A percentile compares a stretch with the other conserved stretches of the same genome.
Evolutionary conservation across 2,797 vertebrate species (phyloP).

Genomic region (Jordanella pulchra): DNA sequence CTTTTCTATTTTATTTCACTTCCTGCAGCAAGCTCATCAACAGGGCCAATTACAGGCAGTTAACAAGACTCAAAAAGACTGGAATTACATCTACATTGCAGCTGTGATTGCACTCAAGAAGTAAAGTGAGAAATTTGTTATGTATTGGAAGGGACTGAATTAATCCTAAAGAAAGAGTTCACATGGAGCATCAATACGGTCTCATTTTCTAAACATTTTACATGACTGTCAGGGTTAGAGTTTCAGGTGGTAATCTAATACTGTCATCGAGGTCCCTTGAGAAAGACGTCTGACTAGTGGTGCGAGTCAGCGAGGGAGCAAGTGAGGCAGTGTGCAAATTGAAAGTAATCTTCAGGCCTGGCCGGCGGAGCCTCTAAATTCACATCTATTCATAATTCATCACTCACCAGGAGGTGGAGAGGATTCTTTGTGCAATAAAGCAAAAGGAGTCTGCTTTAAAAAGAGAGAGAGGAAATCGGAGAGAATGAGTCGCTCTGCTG

Average conservation of each 20-base stretch:
- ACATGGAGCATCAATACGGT: slow-evolving; percentile 32
- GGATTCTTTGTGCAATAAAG: slow-evolving; percentile 69
- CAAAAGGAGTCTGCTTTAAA: slow-evolving; percentile 49
- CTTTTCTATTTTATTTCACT: slow-evolving; percentile 62
- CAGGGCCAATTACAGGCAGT: slow-evolving; percentile 68
- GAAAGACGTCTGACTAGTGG: slow-evolving; percentile 57
- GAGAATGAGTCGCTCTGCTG: slow-evolving; percentile 27
- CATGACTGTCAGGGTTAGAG: slow-evolving; percentile 54
- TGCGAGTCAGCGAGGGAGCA: slow-evolving; percentile 35
- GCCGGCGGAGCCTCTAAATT: slow-evolving; percentile 54
- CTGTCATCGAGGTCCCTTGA: slow-evolving; percentile 51
- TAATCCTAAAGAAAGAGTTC: slow-evolving; percentile 20
- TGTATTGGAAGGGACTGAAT: slow-evolving; percentile 3
- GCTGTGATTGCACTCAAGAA: slow-evolving; percentile 22
- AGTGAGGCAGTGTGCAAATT: slow-evolving; percentile 59
- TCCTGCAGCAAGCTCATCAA: slow-evolving; percentile 65
- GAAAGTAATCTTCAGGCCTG: slow-evolving; percentile 68
- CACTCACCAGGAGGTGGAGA: slow-evolving; percentile 60
- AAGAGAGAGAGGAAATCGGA: slow-evolving; percentile 42
- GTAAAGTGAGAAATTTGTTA: slow-evolving; percentile 33
- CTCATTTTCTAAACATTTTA: slow-evolving; percentile 59
- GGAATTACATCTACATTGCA: slow-evolving; percentile 24
- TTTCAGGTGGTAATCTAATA: slow-evolving; percentile 70
- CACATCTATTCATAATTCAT: slow-evolving; percentile 77
- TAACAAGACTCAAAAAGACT: slow-evolving; percentile 62